Conservation (phyloP, 2,888 invertebrate genomes). For the Ornithoptera priamus region DNA sequence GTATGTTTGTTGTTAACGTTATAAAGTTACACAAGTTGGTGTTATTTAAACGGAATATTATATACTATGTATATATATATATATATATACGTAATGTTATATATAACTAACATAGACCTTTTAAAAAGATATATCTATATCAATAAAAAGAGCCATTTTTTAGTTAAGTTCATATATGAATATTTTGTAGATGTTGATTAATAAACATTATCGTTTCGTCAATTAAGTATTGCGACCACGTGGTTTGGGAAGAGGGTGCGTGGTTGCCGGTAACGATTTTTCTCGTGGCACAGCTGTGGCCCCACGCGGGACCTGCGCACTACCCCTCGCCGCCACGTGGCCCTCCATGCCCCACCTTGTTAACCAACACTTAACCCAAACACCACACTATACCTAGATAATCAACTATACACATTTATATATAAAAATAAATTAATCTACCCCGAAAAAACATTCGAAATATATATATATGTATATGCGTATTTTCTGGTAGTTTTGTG, state of each 20-base stretch:
- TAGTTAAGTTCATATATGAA: too few relatives aligned
- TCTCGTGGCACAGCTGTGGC: slow-evolving; percentile 71
- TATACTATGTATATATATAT: too few relatives aligned
- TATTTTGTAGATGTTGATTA: background rate
- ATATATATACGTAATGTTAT: too few relatives aligned
- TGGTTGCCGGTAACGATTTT: slow-evolving; percentile 65
- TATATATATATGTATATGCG: too few relatives aligned
- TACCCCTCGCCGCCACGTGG: slow-evolving; percentile 60
- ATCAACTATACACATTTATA: background rate
- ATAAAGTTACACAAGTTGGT: too few relatives aligned
- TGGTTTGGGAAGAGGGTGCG: slow-evolving; percentile 50
- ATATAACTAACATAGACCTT: too few relatives aligned
- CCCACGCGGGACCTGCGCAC: slow-evolving; percentile 64
- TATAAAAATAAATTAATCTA: background rate
- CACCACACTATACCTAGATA: background rate
- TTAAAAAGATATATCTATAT: too few relatives aligned
- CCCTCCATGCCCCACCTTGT: slow-evolving; percentile 22
- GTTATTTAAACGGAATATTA: too few relatives aligned
- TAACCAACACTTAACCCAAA: background rate
- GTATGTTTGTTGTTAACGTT: too few relatives aligned
- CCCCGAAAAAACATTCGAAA: background rate
- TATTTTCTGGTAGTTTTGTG: background rate
- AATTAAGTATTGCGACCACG: slow-evolving; percentile 40
- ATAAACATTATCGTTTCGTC: background rate
- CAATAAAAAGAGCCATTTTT: too few relatives aligned